These are phyloP conservation scores for Alosa sapidissima DNA, from an alignment of 2,797 vertebrate species.

Conservation along the genomic window DNA sequence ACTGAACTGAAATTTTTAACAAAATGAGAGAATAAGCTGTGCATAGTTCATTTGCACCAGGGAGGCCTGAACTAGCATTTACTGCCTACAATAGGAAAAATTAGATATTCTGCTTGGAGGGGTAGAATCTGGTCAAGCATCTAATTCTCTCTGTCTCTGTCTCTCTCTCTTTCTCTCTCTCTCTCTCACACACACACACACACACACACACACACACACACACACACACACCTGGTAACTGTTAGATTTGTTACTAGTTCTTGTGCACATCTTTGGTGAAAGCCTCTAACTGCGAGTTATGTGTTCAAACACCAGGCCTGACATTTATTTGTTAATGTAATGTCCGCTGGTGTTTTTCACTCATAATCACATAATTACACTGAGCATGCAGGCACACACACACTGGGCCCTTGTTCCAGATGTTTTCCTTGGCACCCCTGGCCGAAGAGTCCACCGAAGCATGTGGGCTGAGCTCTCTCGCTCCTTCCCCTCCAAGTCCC, in stretches of 20 bases:
- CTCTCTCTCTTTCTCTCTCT: background rate
- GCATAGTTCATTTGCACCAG: background rate
- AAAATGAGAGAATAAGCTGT: background rate
- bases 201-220: background rate
- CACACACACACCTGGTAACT: background rate
- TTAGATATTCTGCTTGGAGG: background rate
- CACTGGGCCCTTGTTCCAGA: conserved; percentile 52
- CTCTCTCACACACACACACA: background rate
- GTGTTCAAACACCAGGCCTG: conserved; percentile 41
- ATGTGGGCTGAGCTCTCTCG: conserved; percentile 41
- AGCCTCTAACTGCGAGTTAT: conserved; percentile 42
- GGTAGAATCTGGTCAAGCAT: background rate
- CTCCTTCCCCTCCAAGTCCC: background rate
- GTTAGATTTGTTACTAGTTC: background rate
- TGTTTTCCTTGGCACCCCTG: conserved; percentile 55
- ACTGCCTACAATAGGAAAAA: background rate
- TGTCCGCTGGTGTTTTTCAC: conserved; percentile 56
- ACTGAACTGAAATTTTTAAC: background rate
- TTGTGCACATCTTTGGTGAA: conserved; percentile 14
- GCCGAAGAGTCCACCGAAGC: conserved; percentile 51
- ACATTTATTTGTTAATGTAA: conserved; percentile 57
- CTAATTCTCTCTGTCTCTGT: background rate
- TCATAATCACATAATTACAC: conserved; percentile 55
- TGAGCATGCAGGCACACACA: conserved; percentile 52
- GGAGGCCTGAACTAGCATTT: background rate